Percentiles rank a stretch among this genome's conserved stretches.
phyloP scores from a whole-genome alignment of 2,888 invertebrate species.

The Lysandra coridon region DNA sequence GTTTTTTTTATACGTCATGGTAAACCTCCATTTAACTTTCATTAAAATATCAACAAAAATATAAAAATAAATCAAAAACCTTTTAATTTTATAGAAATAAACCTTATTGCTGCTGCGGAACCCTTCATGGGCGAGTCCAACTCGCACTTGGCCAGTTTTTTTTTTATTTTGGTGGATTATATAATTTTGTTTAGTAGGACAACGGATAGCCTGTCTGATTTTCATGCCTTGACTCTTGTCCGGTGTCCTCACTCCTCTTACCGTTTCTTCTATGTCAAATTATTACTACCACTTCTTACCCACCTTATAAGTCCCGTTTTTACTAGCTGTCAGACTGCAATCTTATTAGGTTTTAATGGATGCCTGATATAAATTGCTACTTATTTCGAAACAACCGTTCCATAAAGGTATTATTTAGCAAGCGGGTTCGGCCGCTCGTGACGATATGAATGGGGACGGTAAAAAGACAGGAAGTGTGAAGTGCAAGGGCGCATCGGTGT shows the following conservation, averaged over 20 bases:
- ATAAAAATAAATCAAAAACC: too few relatives aligned
- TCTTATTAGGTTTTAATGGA: background rate
- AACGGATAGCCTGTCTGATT: too few relatives aligned
- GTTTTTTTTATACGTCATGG: too few relatives aligned
- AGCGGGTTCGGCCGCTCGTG: slow-evolving; percentile 41
- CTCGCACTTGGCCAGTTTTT: too few relatives aligned
- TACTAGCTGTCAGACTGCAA: background rate
- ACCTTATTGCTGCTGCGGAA: too few relatives aligned
- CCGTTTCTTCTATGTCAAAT: background rate
- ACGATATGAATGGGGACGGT: slow-evolving; percentile 44
- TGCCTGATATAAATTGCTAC: background rate
- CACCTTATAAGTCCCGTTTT: background rate
- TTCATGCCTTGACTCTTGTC: background rate
- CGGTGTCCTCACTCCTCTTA: background rate
- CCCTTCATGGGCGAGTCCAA: too few relatives aligned
- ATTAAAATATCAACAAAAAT: too few relatives aligned
- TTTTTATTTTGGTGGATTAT: too few relatives aligned
- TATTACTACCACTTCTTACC: too few relatives aligned
- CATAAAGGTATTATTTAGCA: slow-evolving; percentile 32
- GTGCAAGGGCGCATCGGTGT: slow-evolving; percentile 47
- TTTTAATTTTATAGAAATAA: too few relatives aligned
- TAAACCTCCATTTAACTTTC: too few relatives aligned
- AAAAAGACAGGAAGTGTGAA: slow-evolving; percentile 47
- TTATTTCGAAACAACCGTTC: slow-evolving; percentile 30
- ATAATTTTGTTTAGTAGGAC: too few relatives aligned